These are phyloP conservation scores for Nasua narica DNA, from an alignment of 2,797 vertebrate genomes.

Conservation along the genomic window DNA sequence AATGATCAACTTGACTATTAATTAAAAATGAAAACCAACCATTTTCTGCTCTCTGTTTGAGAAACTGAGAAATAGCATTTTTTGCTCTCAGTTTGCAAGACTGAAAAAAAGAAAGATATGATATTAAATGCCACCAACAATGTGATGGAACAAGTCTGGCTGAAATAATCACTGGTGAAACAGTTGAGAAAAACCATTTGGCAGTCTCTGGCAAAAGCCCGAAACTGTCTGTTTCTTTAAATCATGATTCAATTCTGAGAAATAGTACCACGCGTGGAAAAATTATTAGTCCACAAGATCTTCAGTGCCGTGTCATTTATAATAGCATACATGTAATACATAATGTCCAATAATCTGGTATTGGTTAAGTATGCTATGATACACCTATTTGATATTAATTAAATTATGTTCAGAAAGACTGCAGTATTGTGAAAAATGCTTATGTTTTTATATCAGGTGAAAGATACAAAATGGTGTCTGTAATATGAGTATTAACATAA, in stretches of 20 bases:
- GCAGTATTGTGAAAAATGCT: background rate
- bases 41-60: background rate
- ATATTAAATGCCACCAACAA: constrained; percentile 33
- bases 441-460: background rate
- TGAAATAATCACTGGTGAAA: background rate
- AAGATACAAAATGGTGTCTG: background rate
- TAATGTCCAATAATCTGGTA: background rate
- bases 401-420: background rate
- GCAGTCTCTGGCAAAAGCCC: constrained; percentile 30
- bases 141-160: constrained; percentile 24
- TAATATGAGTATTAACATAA: constrained; percentile 1
- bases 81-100: constrained; percentile 11
- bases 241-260: constrained; percentile 27
- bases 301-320: constrained; percentile 12
- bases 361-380: constrained; percentile 17
- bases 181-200: constrained; percentile 37
- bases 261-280: background rate
- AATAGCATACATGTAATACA: background rate
- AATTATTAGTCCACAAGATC: constrained; percentile 32
- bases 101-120: background rate
- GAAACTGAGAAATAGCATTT: background rate
- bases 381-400: constrained; percentile 1
- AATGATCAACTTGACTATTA: background rate
- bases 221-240: constrained; percentile 8
- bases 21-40: constrained; percentile 35